Percentiles rank a stretch among this genome's conserved stretches.
Evolutionary conservation across 2,888 invertebrate genomes (phyloP).

Genomic region (Ditylenchus weischeri): DNA sequence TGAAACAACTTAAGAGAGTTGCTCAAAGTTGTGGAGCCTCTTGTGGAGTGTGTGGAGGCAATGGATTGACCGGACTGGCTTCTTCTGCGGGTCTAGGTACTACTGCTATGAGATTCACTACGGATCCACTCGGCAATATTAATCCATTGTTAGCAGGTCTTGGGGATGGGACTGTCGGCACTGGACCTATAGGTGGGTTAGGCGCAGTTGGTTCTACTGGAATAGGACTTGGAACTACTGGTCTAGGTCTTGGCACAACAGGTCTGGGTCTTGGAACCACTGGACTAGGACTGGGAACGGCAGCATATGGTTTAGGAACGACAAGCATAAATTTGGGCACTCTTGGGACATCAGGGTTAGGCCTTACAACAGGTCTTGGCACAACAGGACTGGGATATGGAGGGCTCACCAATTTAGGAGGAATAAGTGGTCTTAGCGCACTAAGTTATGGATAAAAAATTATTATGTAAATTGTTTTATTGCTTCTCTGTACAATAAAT

Average conservation of each 20-base stretch:
- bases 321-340: no score
- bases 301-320: no score
- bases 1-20: background rate
- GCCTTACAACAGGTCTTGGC: background rate
- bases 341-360: background rate
- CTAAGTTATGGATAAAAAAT: background rate
- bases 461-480: no score
- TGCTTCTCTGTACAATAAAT: no score
- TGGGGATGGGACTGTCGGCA: no score
- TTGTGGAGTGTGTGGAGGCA: conserved; percentile 1
- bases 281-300: no score
- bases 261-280: background rate
- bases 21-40: background rate
- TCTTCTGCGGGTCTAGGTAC: no score
- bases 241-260: background rate
- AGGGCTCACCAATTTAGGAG: background rate
- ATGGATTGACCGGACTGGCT: background rate
- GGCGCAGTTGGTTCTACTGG: no score
- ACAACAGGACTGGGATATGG: conserved; percentile 1
- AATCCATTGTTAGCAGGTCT: no score
- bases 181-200: no score
- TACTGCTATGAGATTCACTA: no score
- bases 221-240: background rate
- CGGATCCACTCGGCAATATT: no score
- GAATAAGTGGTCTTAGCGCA: conserved; percentile 1